phyloP scores from a whole-genome alignment of 2,113 vertebrate genomes.

The Miniopterus natalensis region DNA sequence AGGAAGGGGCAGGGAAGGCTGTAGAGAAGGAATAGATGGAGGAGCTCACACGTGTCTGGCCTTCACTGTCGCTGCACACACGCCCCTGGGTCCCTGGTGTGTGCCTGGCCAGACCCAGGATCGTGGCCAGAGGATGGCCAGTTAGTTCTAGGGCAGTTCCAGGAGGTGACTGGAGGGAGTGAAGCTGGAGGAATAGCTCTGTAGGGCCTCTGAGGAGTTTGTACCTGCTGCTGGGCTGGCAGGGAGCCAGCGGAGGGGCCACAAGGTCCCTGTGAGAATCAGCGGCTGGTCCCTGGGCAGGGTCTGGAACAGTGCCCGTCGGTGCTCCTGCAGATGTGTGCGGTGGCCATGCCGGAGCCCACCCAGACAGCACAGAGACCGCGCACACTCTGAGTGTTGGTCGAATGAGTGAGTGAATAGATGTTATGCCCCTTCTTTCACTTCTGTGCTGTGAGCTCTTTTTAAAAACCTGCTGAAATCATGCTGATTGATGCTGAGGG shows the following conservation, averaged over 20 bases:
- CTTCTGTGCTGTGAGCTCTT: not conserved
- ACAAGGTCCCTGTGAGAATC: not conserved
- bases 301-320: not conserved
- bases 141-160: not conserved
- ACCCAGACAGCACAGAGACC: rapidly evolving
- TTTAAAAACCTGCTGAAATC: not conserved
- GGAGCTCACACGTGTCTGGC: rapidly evolving
- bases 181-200: not conserved
- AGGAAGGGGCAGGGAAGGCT: not conserved
- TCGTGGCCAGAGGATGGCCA: too few relatives aligned
- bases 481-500: not conserved
- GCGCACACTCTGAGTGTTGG: not conserved
- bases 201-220: not conserved
- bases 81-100: not conserved
- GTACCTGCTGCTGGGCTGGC: not conserved
- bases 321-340: not conserved
- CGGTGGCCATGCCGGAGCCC: not conserved
- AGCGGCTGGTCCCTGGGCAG: not conserved
- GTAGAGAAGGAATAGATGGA: not conserved
- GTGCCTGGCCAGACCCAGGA: not conserved
- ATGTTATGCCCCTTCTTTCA: not conserved
- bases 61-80: not conserved
- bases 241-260: not conserved
- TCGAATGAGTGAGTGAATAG: not conserved
- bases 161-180: not conserved